Conservation (phyloP, 2,888 invertebrate species). For the Athalia cordata region DNA sequence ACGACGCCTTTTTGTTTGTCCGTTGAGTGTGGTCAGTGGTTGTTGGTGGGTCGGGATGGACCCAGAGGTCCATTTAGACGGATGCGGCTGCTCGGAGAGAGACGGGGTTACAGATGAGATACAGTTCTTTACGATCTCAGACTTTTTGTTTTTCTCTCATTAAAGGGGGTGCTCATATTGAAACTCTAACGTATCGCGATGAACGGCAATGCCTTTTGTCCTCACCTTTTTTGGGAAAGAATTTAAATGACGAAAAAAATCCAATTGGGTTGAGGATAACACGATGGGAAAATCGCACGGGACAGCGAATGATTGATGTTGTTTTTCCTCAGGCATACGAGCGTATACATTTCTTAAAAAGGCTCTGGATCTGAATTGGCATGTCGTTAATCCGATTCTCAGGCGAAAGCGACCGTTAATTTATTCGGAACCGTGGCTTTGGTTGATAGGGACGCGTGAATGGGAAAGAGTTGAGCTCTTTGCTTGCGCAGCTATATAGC, state of each 20-base stretch:
- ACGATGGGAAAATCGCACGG: too few species aligned
- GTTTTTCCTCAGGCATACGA: neutral
- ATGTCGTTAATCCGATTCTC: slow-evolving; percentile 59
- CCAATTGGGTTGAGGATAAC: too few species aligned
- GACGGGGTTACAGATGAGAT: slow-evolving; percentile 43
- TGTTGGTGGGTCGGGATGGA: slow-evolving; percentile 50
- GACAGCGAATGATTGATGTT: too few species aligned
- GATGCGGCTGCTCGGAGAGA: slow-evolving; percentile 25
- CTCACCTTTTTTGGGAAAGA: too few species aligned
- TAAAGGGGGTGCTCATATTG: neutral
- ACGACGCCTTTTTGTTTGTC: slow-evolving; percentile 50
- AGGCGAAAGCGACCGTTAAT: slow-evolving; percentile 58
- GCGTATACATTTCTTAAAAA: neutral
- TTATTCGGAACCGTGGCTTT: slow-evolving; percentile 54
- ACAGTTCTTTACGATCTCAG: slow-evolving; percentile 32
- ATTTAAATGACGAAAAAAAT: too few species aligned
- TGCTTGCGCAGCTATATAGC: neutral
- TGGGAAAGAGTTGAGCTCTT: slow-evolving; percentile 24
- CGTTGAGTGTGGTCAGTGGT: slow-evolving; percentile 55
- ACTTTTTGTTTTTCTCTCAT: slow-evolving; percentile 18
- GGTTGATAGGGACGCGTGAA: slow-evolving; percentile 29
- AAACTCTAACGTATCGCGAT: too few species aligned
- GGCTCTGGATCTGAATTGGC: neutral
- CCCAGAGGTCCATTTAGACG: slow-evolving; percentile 45
- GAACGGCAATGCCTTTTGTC: too few species aligned